These are phyloP conservation scores for Gorsachius magnificus DNA, from an alignment of 2,797 vertebrate species.

Conservation along the genomic window DNA sequence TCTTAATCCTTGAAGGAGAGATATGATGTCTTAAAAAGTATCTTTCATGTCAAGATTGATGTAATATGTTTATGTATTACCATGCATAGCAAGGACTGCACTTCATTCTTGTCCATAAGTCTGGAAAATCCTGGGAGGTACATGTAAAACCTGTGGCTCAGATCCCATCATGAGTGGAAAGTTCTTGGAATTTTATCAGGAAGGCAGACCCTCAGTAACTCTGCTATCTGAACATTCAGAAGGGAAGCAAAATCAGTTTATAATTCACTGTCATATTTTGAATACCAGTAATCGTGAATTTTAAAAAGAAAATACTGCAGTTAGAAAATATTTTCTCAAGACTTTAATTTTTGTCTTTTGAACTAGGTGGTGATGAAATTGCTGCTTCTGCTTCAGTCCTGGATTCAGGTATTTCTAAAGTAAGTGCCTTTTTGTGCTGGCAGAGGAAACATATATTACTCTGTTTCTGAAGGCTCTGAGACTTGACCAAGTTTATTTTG, in stretches of 20 bases:
- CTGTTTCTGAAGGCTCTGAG: background rate
- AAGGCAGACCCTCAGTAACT: background rate
- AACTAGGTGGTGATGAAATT: constrained; percentile 55
- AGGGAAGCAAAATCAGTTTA: background rate
- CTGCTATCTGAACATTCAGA: background rate
- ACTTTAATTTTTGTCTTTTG: constrained; percentile 21
- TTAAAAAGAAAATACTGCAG: background rate
- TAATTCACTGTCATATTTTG: background rate
- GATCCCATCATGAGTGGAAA: background rate
- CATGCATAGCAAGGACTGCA: background rate
- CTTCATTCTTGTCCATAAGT: background rate
- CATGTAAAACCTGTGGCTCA: background rate
- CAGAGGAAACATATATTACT: background rate
- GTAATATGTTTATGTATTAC: background rate
- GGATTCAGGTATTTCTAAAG: constrained; percentile 62
- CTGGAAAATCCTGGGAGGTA: background rate
- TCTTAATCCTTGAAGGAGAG: background rate
- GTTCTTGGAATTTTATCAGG: background rate
- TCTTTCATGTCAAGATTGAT: background rate
- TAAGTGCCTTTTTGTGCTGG: constrained; percentile 59
- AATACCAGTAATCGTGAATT: background rate
- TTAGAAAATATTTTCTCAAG: background rate
- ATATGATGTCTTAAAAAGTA: background rate
- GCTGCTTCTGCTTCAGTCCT: constrained; percentile 34
- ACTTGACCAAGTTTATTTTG: background rate